phyloP scores from a whole-genome alignment of 1,140 invertebrate genomes.

The Trichonephila clavata region DNA sequence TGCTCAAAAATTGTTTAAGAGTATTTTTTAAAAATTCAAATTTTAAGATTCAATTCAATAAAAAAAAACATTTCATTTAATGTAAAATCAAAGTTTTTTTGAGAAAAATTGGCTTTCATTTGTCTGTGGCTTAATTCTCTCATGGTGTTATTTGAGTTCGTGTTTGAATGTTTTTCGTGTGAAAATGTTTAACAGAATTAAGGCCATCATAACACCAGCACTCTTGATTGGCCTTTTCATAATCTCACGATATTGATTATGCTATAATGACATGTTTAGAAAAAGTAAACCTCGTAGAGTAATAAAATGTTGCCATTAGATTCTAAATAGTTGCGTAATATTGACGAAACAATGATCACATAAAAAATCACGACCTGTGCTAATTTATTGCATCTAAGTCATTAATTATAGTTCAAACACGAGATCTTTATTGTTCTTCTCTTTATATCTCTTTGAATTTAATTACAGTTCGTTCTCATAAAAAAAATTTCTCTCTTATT shows the following conservation, averaged over 20 bases:
- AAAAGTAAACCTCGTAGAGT: neutral
- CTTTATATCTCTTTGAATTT: no score
- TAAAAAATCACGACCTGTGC: neutral
- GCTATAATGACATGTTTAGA: neutral
- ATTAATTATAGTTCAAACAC: neutral
- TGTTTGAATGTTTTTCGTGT: neutral
- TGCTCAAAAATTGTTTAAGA: no score
- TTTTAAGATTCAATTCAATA: no score
- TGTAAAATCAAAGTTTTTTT: no score
- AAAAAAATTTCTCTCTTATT: no score
- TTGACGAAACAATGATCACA: neutral
- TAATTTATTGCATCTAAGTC: neutral
- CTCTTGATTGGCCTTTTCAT: neutral
- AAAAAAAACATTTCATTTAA: no score
- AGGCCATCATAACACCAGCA: neutral
- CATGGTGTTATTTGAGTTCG: neutral
- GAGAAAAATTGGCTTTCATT: no score
- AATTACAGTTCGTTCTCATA: no score
- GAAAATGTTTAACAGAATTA: neutral
- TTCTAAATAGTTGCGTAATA: neutral
- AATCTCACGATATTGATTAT: neutral
- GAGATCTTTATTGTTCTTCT: no score
- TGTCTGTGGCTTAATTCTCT: no score
- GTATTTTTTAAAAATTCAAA: no score
- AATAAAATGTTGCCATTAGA: neutral